Evolutionary conservation across 2,888 invertebrate species (phyloP).

Genomic region (Aphidius colemani): DNA sequence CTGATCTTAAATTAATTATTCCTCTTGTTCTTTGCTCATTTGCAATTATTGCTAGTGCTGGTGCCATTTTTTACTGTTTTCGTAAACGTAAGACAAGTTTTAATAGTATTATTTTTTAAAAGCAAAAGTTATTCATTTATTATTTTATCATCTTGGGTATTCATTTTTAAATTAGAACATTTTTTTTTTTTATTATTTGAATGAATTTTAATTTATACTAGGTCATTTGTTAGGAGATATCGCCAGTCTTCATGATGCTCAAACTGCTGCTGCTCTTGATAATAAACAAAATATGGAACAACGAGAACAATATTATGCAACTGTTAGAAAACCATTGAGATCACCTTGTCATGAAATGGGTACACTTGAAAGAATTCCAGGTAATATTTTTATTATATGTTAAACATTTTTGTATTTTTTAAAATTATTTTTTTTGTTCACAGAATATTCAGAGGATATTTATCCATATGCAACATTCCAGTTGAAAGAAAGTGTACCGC

Average conservation of each 20-base stretch:
- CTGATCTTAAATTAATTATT: constrained; percentile 56
- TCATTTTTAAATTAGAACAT: background rate
- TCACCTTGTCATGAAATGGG: constrained; percentile 59
- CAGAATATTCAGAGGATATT: constrained; percentile 69
- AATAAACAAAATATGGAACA: constrained; percentile 61
- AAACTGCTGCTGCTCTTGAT: constrained; percentile 56
- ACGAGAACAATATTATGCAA: constrained; percentile 64
- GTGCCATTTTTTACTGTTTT: constrained; percentile 58
- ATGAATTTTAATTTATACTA: constrained; percentile 52
- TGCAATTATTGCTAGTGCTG: constrained; percentile 56
- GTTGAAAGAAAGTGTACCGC: constrained; percentile 74
- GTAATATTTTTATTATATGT: constrained; percentile 38
- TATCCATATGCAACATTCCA: constrained; percentile 68
- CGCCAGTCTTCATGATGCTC: constrained; percentile 57
- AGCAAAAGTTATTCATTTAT: too few relatives aligned
- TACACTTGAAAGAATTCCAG: constrained; percentile 63
- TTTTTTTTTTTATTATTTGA: constrained; percentile 27
- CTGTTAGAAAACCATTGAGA: constrained; percentile 62
- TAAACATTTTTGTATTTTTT: constrained; percentile 26
- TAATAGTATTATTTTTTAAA: constrained; percentile 34
- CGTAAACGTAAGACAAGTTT: constrained; percentile 48
- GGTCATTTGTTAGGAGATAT: constrained; percentile 65
- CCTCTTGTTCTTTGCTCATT: constrained; percentile 56
- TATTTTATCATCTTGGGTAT: too few relatives aligned
- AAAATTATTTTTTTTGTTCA: constrained; percentile 37